Conservation (phyloP, 2,888 invertebrate genomes). For the Lacanobia wlatinum region DNA sequence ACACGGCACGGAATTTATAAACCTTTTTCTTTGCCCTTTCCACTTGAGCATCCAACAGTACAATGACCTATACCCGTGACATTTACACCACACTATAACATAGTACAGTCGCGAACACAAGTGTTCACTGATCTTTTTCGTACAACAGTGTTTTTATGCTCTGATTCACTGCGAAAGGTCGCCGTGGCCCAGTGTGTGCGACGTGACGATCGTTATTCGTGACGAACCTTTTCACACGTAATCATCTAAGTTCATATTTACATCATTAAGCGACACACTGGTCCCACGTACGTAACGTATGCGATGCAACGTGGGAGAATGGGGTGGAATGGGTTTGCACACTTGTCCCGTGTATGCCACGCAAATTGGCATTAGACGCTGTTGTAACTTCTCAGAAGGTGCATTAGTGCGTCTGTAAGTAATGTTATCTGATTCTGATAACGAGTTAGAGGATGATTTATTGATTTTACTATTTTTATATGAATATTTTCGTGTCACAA, state of each 20-base stretch:
- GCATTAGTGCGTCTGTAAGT: no score
- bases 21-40: conserved; percentile 42
- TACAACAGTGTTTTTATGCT: conserved; percentile 68
- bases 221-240: conserved; percentile 39
- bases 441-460: no score
- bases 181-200: conserved; percentile 35
- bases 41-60: conserved; percentile 28
- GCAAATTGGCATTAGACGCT: no score
- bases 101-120: conserved; percentile 33
- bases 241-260: conserved; percentile 25
- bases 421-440: no score
- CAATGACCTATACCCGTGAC: conserved; percentile 55
- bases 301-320: no score
- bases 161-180: conserved; percentile 72
- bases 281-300: no score
- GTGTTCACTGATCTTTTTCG: conserved; percentile 66
- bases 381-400: no score
- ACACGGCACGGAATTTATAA: neutral
- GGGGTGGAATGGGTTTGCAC: no score
- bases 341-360: no score
- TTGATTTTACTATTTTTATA: no score
- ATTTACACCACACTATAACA: conserved; percentile 42
- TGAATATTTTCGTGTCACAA: no score
- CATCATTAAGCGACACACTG: no score
- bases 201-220: conserved; percentile 30